These are phyloP conservation scores for Eupleurogrammus muticus DNA, from an alignment of 2,797 vertebrate species.

Conservation along the genomic window DNA sequence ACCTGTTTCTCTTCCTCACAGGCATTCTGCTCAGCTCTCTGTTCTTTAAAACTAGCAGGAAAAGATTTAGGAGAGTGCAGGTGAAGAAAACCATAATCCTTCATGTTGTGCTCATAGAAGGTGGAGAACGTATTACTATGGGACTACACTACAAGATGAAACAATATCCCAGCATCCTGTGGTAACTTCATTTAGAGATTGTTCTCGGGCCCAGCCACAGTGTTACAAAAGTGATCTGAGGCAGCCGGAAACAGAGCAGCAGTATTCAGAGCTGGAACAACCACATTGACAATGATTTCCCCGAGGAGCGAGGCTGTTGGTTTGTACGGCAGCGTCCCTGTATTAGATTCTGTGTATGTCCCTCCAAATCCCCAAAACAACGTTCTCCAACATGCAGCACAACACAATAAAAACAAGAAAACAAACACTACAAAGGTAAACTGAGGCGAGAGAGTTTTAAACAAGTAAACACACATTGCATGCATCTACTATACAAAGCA, in stretches of 20 bases:
- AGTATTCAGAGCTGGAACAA: constrained; percentile 52
- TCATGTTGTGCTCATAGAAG: constrained; percentile 36
- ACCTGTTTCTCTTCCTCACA: constrained; percentile 7
- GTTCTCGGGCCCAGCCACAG: constrained; percentile 23
- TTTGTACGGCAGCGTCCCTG: constrained; percentile 25
- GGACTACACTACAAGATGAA: constrained; percentile 45
- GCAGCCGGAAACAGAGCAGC: constrained; percentile 29
- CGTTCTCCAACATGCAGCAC: constrained; percentile 18
- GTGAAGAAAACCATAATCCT: constrained; percentile 26
- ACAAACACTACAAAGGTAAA: constrained; percentile 8
- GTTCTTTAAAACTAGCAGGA: constrained; percentile 8
- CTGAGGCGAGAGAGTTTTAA: neutral
- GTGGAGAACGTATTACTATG: constrained; percentile 33
- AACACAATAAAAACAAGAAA: constrained; percentile 8
- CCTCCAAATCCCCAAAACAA: constrained; percentile 25
- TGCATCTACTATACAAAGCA: neutral
- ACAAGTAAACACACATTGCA: neutral
- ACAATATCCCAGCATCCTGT: constrained; percentile 42
- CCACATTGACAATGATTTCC: constrained; percentile 63
- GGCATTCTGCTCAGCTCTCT: constrained; percentile 7
- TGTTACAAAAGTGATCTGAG: constrained; percentile 31
- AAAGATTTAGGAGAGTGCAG: constrained; percentile 34
- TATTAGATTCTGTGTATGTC: constrained; percentile 26
- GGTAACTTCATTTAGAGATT: constrained; percentile 47
- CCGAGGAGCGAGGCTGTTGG: constrained; percentile 34